A percentile compares a stretch with the other conserved stretches of the same genome.
Conservation (phyloP, 2,797 vertebrate species). For the Lepus townsendii region DNA sequence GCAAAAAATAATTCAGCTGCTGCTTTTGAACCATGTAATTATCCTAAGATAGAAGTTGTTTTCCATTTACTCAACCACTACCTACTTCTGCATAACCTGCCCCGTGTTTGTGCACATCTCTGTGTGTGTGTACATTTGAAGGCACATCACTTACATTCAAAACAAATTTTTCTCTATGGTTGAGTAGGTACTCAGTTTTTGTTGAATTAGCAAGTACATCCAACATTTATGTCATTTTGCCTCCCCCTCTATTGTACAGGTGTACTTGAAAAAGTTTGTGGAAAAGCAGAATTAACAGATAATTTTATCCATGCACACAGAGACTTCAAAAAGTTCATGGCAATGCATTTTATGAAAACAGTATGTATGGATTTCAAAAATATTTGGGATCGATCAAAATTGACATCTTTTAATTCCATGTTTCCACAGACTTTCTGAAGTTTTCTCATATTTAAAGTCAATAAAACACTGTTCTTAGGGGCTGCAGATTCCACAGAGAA, state of each 20-base stretch:
- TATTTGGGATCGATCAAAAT: too few species aligned
- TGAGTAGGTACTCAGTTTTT: constrained; percentile 16
- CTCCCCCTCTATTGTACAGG: not conserved
- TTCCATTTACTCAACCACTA: constrained; percentile 6
- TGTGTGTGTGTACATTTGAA: not conserved
- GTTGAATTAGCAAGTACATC: constrained; percentile 49
- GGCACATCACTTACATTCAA: not conserved
- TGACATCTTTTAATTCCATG: too few species aligned
- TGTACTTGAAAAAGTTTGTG: too few species aligned
- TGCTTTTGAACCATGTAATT: constrained; percentile 57
- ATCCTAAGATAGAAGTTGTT: constrained; percentile 64
- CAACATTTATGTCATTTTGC: constrained; percentile 7
- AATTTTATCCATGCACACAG: too few species aligned
- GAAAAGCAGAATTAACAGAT: too few species aligned
- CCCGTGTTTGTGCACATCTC: not conserved
- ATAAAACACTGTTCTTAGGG: not conserved
- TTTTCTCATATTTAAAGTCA: not conserved
- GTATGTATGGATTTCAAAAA: too few species aligned
- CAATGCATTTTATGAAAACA: too few species aligned
- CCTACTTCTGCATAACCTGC: not conserved
- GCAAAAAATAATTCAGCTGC: constrained; percentile 42
- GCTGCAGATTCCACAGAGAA: constrained; percentile 4
- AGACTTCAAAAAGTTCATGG: too few species aligned
- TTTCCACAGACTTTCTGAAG: too few species aligned
- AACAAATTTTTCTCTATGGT: constrained; percentile 38